A percentile compares a stretch with the other conserved stretches of the same genome.
These are phyloP conservation scores for Trissonchulus sp. DNA, from an alignment of 2,888 invertebrate species.

Conservation along the genomic window DNA sequence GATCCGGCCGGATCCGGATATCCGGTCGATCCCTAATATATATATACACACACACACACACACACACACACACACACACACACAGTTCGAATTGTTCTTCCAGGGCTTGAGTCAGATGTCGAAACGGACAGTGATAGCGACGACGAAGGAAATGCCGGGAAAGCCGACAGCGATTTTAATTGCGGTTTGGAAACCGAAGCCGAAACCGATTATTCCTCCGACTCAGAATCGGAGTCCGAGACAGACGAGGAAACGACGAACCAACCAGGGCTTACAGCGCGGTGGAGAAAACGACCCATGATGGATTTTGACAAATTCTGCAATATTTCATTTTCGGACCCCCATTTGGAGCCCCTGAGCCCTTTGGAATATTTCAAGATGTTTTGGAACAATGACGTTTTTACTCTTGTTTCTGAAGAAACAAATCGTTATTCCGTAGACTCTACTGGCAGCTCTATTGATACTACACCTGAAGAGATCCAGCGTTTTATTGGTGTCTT, in stretches of 20 bases:
- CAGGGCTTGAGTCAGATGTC: background rate
- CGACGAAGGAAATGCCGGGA: background rate
- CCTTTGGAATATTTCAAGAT: background rate
- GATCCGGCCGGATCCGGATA: too few relatives aligned
- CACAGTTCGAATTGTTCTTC: too few relatives aligned
- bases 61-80: too few relatives aligned
- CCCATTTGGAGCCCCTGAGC: background rate
- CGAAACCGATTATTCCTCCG: background rate
- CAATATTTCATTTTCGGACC: background rate
- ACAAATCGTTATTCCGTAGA: conserved; percentile 15
- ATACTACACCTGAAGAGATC: conserved; percentile 8
- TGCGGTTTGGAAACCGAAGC: background rate
- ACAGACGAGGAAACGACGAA: background rate
- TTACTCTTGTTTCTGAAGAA: background rate
- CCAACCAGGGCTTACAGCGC: too few relatives aligned
- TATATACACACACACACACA: too few relatives aligned
- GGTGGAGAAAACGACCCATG: too few relatives aligned
- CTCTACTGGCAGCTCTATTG: background rate
- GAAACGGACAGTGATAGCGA: background rate
- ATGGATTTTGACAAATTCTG: too few relatives aligned
- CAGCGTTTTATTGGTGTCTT: conserved; percentile 16
- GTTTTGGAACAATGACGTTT: background rate
- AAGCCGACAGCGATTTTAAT: background rate
- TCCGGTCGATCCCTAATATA: too few relatives aligned
- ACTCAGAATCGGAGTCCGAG: background rate